Base-by-base conservation (phyloP, 2,113 vertebrate genomes). In the Poicephalus meyeri region DNA sequence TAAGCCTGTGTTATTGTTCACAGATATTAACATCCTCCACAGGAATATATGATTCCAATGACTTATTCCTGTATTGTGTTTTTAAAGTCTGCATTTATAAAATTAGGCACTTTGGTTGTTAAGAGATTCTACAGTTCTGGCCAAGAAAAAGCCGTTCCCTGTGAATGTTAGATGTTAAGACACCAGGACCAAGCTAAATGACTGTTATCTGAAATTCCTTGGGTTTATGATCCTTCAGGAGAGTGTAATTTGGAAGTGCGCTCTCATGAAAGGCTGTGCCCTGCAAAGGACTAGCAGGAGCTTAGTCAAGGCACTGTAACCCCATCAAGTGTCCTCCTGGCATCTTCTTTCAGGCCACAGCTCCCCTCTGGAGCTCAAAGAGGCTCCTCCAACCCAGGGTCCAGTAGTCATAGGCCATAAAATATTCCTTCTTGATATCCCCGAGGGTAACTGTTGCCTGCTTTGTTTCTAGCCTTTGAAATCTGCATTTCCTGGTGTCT, bases 401-500 rank as follows among this genome's bases (percentile, higher is more conserved):
- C 28, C 16, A 5, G 11, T 14, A 20, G 37, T 29, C 16, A 17
- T 3, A 64, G 33, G 24, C 21, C 14, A 15, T 44, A 8, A 71
- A 78, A 78, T 23, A 26, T 10, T 87, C 49, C 29, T 78, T 35
- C 31, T 56, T 66, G 19, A 10, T 35, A 6, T 63, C 80, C 17
- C 7, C 1, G 1, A 70, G 37, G 13, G 61, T 17, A 74, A 18
- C 21, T 12, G 23, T 39, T 72, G 8, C 13, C n/a, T 88, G 41
- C 52, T 89, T 80, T 68, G 15, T 37, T 64, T 74, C 39, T 26
- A 65, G 20, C 9, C 33, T 89, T 80, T 33, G 37, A 66, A 85
- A 72, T 19, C 16, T 2, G 1, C 0, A 0, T 58, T 91, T 68
- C 35, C 31, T 4, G 1, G 26, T 3, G 1, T 10, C 28, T 71